Evolutionary conservation across 2,113 vertebrate genomes (phyloP).

Genomic region (Otus sunia): DNA sequence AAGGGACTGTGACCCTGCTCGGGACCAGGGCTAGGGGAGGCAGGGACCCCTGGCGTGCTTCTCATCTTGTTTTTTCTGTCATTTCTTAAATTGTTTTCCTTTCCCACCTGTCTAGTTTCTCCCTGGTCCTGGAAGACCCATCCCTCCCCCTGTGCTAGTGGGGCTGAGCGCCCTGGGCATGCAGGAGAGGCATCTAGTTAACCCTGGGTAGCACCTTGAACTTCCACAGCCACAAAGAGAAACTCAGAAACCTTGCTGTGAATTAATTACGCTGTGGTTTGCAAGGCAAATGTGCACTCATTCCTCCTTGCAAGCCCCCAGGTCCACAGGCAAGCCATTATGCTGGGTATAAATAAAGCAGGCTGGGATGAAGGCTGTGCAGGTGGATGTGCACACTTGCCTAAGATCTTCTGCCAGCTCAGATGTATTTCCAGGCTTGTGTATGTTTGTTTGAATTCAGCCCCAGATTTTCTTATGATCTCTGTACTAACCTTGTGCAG

Average conservation of each 20-base stretch:
- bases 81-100: background rate
- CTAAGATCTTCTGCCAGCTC: background rate
- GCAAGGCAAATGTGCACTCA: background rate
- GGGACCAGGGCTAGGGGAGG: accelerated
- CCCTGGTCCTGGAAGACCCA: background rate
- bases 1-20: background rate
- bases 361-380: background rate
- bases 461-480: background rate
- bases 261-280: background rate
- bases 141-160: accelerated
- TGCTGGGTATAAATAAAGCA: background rate
- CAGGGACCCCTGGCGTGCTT: background rate
- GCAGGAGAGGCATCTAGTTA: background rate
- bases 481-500: background rate
- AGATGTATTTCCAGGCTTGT: background rate
- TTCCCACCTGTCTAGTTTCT: background rate
- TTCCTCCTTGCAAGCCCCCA: background rate
- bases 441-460: background rate
- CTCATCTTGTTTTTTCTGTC: background rate
- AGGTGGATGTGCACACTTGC: background rate
- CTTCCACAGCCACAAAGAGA: background rate
- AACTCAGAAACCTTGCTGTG: background rate
- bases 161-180: accelerated
- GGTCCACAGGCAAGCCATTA: background rate
- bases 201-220: background rate